Base-by-base conservation (phyloP, 2,888 invertebrate species). In the Holacanthella duospinosa region DNA sequence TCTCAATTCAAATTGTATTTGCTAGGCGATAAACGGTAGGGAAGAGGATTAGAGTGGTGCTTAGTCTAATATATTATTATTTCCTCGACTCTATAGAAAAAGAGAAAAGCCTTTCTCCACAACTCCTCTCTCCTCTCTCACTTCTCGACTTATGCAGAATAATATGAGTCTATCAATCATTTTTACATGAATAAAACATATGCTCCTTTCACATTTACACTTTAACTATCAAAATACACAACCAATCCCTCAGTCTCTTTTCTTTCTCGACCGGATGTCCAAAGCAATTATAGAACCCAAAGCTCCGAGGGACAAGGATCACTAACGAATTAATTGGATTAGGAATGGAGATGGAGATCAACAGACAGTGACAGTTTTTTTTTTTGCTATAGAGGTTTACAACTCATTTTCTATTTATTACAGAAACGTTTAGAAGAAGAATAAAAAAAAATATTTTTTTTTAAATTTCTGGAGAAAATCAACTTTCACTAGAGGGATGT, bases 151-250 rank as follows among this genome's bases (percentile, higher is more conserved):
- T 29, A 27, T 57, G 29, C 57, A 55, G 48, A 48, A 57, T 29
- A 57, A 57, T 57, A 57, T 57, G 57, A 57, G 54, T 58, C 64
- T 64, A 66, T 66, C 64, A 64, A 66, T 66, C 66, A 66, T 66
- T 61, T 64, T 61, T 25, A 55, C 29, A 66, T 66, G 64, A 66
- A 66, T 66, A 66, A 66, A 66, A 66, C 66, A 66, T 66, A 61
- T 60, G 59, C 27, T 62, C 4, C 19, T 48, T 48, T 4, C 48
- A 48, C 19, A 36, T 36, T 36, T 36, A 36, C 36, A 36, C 36
- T 36, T 36, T 36, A 6, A 36, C 36, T 36, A 16, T 6, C 6
- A 16, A 36, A 16, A 16, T 6, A n/a, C n/a, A n/a, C n/a, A n/a
- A n/a, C n/a, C n/a, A n/a, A n/a, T n/a, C n/a, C n/a, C n/a, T n/a